A percentile compares a stretch with the other conserved stretches of the same genome.
phyloP scores from a whole-genome alignment of 2,113 vertebrate species.

The Sceloporus tristichus region DNA sequence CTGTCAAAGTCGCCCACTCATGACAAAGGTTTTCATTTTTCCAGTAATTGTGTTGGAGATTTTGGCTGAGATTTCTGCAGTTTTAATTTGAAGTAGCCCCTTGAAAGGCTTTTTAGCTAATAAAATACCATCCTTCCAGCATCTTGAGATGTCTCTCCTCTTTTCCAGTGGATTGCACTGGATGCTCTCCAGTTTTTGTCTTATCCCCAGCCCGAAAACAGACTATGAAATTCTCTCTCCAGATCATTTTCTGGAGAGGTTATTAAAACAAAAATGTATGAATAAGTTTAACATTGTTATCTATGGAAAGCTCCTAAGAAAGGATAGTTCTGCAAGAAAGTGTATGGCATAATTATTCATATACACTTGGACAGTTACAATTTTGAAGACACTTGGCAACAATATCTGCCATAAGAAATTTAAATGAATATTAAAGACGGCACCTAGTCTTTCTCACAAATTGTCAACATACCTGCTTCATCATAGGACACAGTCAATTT shows the following conservation, averaged over 20 bases:
- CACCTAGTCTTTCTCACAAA: rapidly evolving
- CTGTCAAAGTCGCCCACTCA: too few relatives aligned
- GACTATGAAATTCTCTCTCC: neutral
- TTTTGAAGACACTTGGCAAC: neutral
- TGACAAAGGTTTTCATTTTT: too few relatives aligned
- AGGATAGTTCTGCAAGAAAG: neutral
- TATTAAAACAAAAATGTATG: neutral
- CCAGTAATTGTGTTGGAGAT: too few relatives aligned
- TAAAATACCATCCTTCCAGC: too few relatives aligned
- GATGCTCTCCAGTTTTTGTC: too few relatives aligned
- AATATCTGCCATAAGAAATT: rapidly evolving
- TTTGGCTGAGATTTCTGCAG: too few relatives aligned
- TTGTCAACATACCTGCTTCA: conserved; percentile 88
- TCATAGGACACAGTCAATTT: conserved; percentile 92
- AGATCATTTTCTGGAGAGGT: neutral
- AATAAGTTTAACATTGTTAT: neutral
- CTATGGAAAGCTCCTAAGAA: neutral
- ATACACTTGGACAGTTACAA: neutral
- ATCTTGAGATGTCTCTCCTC: too few relatives aligned
- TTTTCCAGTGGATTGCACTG: too few relatives aligned
- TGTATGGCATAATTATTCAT: neutral
- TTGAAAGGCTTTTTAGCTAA: too few relatives aligned
- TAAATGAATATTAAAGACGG: neutral
- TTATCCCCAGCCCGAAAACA: neutral
- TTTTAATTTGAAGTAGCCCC: too few relatives aligned